Evolutionary conservation across 2,797 vertebrate species (phyloP).

Genomic region (Diplodus sargus): DNA sequence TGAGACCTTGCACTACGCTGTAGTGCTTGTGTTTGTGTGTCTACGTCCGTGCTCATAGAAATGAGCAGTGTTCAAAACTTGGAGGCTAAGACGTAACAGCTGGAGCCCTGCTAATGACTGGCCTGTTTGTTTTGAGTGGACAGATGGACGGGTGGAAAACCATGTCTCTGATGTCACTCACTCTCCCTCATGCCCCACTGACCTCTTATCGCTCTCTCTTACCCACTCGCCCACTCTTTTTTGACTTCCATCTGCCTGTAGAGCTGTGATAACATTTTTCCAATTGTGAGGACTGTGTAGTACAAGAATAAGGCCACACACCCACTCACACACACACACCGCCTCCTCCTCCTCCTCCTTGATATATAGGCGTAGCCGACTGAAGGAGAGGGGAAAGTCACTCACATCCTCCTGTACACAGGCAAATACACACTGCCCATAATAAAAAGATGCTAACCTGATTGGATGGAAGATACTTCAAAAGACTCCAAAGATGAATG

Average conservation of each 20-base stretch:
- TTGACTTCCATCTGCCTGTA: constrained; percentile 53
- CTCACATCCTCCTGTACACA: constrained; percentile 25
- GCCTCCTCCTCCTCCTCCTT: background rate
- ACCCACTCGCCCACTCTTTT: constrained; percentile 14
- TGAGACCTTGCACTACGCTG: background rate
- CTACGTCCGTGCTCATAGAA: constrained; percentile 3
- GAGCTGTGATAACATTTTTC: constrained; percentile 42
- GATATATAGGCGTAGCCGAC: constrained; percentile 27
- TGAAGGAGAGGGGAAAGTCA: constrained; percentile 69
- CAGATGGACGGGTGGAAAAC: constrained; percentile 76
- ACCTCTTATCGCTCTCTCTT: constrained; percentile 56
- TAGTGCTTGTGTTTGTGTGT: background rate
- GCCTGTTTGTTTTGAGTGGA: constrained; percentile 74
- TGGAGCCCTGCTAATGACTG: constrained; percentile 70
- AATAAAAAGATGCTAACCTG: constrained; percentile 54
- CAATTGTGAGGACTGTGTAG: constrained; percentile 23
- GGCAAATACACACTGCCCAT: constrained; percentile 40
- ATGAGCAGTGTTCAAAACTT: constrained; percentile 49
- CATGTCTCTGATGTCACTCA: constrained; percentile 69
- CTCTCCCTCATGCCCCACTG: constrained; percentile 74
- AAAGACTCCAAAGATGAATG: constrained; percentile 62
- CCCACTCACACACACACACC: background rate
- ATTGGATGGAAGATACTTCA: constrained; percentile 68
- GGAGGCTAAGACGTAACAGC: constrained; percentile 69
- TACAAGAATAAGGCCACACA: constrained; percentile 30